Base-by-base conservation (phyloP, 2,888 invertebrate genomes). In the Drosophila percnosoma region DNA sequence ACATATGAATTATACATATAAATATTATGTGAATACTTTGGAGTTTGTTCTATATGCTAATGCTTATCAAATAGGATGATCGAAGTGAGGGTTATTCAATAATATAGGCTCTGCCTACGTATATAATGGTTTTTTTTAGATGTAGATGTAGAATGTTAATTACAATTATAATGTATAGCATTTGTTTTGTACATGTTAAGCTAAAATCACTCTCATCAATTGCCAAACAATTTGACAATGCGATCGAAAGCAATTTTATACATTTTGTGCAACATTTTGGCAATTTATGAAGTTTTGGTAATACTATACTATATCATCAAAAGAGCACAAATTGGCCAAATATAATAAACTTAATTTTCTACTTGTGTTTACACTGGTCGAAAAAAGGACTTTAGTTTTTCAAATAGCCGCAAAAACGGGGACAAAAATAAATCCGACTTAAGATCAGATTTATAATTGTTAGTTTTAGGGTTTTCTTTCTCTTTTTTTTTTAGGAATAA, bases 51-150 rank as follows among this genome's bases (percentile, higher is more conserved):
- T 82, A 69, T 55, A 72, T 58, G 68, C 84, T 82, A 82, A 38
- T 33, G 4, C 73, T 81, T 82, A 71, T 31, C 31, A 68, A 70
- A 33, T 82, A 76, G 49, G 54, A 68, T 73, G 75, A 83, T 74
- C 68, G 69, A 68, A 64, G 52, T 85, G 75, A 62, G 51, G 65
- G 71, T 82, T 78, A 78, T 73, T 62, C 68, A 77, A 74, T 79
- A 70, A 80, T 76, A 82, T 82, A 89, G 90, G 90, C 91, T 90
- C 90, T 77, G 90, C 91, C 91, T 86, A 84, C 57, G 75, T 71
- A 66, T 80, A 87, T 74, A 75, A 64, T 60, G 55, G 18, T 60
- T 40, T 45, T 40, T 45, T 0, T 45, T 62, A 2, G 1, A 45
- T 45, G 4, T 15, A 24, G 45, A 21, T 24, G 61, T 54, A 42